Evolutionary conservation across 2,888 invertebrate genomes (phyloP).

Genomic region (Pecten maximus): DNA sequence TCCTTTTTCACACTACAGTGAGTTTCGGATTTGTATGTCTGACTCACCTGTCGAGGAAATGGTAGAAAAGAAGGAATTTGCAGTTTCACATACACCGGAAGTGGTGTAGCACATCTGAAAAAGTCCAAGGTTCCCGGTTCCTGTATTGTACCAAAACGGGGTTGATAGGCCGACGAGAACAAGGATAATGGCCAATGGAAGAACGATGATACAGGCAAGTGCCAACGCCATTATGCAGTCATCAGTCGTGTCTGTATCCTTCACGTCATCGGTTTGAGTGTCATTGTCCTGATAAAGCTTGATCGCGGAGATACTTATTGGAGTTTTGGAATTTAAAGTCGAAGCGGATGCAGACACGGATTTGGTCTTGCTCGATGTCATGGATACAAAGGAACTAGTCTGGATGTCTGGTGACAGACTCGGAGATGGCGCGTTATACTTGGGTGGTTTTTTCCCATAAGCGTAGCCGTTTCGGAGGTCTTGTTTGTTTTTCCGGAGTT

Average conservation of each 20-base stretch:
- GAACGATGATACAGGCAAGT: background rate
- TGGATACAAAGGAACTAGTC: background rate
- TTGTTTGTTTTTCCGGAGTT: slow-evolving; percentile 3
- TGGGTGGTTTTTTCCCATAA: background rate
- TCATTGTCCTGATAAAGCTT: background rate
- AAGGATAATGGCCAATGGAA: background rate
- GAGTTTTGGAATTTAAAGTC: background rate
- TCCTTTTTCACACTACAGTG: no score
- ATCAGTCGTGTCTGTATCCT: background rate
- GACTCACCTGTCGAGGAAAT: background rate
- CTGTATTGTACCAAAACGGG: background rate
- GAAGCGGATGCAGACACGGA: background rate
- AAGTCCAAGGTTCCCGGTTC: slow-evolving; percentile 9
- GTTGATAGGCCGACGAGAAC: background rate
- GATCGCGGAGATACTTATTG: background rate
- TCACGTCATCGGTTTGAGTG: background rate
- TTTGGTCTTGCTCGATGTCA: background rate
- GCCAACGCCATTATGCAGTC: background rate
- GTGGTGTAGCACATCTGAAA: slow-evolving; percentile 20
- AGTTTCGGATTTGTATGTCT: no score
- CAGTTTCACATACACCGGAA: background rate
- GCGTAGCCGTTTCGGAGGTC: background rate
- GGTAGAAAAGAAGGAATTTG: background rate
- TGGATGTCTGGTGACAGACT: background rate
- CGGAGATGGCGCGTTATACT: background rate